Conservation (phyloP, 2,888 invertebrate genomes). For the Didymodactylos carnosus region DNA sequence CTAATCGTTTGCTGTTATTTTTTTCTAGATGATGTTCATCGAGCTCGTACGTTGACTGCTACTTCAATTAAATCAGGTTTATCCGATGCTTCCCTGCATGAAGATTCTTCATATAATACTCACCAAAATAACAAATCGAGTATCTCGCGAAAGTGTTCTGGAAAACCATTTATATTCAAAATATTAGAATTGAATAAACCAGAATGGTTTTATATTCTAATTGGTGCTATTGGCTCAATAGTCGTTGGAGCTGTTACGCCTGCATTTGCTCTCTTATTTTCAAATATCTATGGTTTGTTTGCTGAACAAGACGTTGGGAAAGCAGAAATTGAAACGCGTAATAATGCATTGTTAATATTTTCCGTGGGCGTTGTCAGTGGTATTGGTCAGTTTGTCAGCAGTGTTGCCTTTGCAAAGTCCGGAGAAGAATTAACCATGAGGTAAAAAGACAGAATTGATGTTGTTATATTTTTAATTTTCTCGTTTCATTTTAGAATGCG, state of each 20-base stretch:
- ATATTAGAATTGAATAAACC: not conserved
- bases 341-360: not conserved
- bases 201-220: not conserved
- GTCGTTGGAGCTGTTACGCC: not conserved
- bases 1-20: too few species aligned
- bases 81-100: not conserved
- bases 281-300: not conserved
- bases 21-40: not conserved
- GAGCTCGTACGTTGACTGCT: not conserved
- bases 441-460: too few species aligned
- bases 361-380: not conserved
- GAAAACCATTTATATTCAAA: not conserved
- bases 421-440: constrained; percentile 59
- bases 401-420: not conserved
- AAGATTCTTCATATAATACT: not conserved
- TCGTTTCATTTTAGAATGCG: too few species aligned
- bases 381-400: not conserved
- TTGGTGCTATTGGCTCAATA: not conserved
- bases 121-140: not conserved
- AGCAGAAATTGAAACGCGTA: not conserved
- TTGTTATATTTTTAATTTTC: too few species aligned
- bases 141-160: too few species aligned
- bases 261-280: not conserved
- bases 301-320: not conserved
- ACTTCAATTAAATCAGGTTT: not conserved